Evolutionary conservation across 1,140 invertebrate species (phyloP), one percentile per base, ranked within the genome.

Genomic region (Macrotrachela quadricornifera): DNA sequence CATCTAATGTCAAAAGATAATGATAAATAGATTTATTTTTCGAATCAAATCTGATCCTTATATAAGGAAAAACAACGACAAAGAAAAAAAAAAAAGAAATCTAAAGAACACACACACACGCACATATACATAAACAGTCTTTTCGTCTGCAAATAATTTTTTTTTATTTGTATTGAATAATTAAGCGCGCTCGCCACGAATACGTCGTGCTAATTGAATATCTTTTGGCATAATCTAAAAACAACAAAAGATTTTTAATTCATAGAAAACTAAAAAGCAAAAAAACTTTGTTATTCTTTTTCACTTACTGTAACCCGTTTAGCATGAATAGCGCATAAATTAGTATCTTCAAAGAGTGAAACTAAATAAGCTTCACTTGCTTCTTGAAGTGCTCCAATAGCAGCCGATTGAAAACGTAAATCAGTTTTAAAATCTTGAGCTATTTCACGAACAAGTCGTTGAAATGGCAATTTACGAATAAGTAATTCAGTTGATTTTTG

Each of bases 261-360:
- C n/a, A 30, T 4, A 30, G 8, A 30, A 30, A 30, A 30, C 3
- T 30, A 4, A 8, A 30, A 2, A 30, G n/a, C n/a, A 30, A 30
- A 30, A 2, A 30, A 30, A 30, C 8, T 4, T 30, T 8, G 8
- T 30, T 8, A 30, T 4, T 90, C 85, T 72, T 87, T 88, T 51
- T 85, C 84, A 85, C 88, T 88, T 64, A 91, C 88, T 57, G 85
- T 90, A 40, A 90, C 84, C 63, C 84, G 78, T 69, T 87, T 87
- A 57, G 84, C 84, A 64, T 90, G 84, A 67, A 88, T 87, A 57
- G 84, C 83, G 72, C 84, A 86, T 75, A 87, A 75, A 71, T 88
- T 87, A 56, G 83, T 86, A 70, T 87, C 83, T 77, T 88, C 85
- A 75, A 65, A 87, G 13, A 87, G 74, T 59, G 82, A 81, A 12